Evolutionary conservation across 2,888 invertebrate species (phyloP), one percentile per base, ranked within the genome.

Genomic region (Hofmannophila pseudospretella): DNA sequence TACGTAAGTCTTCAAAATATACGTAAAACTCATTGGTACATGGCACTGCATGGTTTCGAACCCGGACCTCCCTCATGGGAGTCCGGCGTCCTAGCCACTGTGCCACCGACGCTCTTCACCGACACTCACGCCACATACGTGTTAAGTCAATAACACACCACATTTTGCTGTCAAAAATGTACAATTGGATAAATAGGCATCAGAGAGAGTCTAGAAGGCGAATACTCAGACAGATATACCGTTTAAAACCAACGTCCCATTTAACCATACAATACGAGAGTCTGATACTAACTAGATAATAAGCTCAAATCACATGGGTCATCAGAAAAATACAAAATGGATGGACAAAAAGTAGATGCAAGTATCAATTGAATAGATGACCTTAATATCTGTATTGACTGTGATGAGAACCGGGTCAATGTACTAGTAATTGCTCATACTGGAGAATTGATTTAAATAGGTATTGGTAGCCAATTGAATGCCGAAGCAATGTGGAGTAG

Each of bases 391-490:
- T 38, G 38, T 49, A 62, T 67, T 62, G 59, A 56, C 50, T 52
- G 47, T 47, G 49, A 40, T 51, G 45, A 41, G 44, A 41, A 49
- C 47, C 37, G 41, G 46, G 44, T 37, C 43, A 28, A 33, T 29
- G 42, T 42, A 49, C 57, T 50, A 53, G 52, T 60, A 58, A 60
- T 63, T 60, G 59, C 53, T 55, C 48, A 51, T 51, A 52, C 44
- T 34, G 34, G 8, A 60, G 67, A 65, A 61, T 69, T 70, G 66
- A 67, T 68, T 67, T 58, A 54, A 57, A 56, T 61, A 53, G 58
- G 63, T 63, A 70, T 64, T 63, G 59, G 55, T 54, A 52, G n/a
- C 44, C 62, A 65, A 71, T 70, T 63, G 62, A 47, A 55, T 45
- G 38, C 30, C 42, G 16, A 3, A 4, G 16, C 5, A 45, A 66